Percentiles rank a stretch among this genome's conserved stretches.
Conservation (phyloP, 2,113 vertebrate genomes). For the Plecturocebus donacophilus region DNA sequence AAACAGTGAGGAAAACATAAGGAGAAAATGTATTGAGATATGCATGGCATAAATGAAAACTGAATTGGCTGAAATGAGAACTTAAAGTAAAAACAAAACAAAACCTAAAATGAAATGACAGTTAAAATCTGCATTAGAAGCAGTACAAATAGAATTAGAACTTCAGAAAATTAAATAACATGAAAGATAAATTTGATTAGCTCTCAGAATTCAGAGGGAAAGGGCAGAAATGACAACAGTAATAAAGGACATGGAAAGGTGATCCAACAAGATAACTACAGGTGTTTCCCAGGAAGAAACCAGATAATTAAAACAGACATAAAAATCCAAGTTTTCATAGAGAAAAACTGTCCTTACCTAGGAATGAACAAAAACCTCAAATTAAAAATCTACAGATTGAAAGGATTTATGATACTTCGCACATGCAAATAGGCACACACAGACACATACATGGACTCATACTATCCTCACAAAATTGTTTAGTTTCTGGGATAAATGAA, state of each 20-base stretch:
- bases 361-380: background rate
- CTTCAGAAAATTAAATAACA: conserved; percentile 27
- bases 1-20: background rate
- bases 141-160: conserved; percentile 27
- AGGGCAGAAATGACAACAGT: background rate
- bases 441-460: background rate
- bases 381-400: background rate
- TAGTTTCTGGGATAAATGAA: conserved; percentile 9
- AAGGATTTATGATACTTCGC: background rate
- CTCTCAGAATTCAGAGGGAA: conserved; percentile 26
- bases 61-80: background rate
- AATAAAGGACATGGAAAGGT: conserved; percentile 14
- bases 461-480: background rate
- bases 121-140: background rate
- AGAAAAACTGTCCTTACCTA: background rate
- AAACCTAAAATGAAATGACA: background rate
- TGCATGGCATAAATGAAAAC: background rate
- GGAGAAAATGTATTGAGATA: background rate
- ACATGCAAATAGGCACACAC: background rate
- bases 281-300: background rate
- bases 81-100: background rate
- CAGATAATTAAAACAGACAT: background rate
- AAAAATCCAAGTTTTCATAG: background rate
- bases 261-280: background rate
- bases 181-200: background rate